Evolutionary conservation across 2,797 vertebrate species (phyloP).

Genomic region (Borostomias antarcticus): DNA sequence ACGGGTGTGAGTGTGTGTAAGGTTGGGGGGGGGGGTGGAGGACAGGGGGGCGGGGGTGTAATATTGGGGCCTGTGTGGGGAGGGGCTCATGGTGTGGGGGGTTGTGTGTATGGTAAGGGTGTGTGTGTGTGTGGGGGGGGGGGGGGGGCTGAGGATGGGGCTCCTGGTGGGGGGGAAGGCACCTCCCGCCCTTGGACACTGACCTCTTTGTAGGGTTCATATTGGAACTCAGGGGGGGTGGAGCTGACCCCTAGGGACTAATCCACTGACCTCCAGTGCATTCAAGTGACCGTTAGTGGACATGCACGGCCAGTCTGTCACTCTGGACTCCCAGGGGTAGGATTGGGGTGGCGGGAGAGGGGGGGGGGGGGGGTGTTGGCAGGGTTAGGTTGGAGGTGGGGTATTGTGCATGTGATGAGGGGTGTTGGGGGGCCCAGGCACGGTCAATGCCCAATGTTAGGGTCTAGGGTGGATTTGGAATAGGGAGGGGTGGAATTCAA

Average conservation of each 20-base stretch:
- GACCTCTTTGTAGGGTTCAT: conserved; percentile 75
- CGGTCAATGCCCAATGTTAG: conserved; percentile 33
- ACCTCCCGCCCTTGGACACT: conserved; percentile 65
- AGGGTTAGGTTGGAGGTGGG: too few relatives aligned
- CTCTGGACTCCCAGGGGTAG: conserved; percentile 40
- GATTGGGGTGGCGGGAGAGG: too few relatives aligned
- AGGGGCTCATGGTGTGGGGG: not conserved
- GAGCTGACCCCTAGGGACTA: conserved; percentile 72
- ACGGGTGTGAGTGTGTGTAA: conserved; percentile 31
- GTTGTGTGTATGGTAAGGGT: too few relatives aligned
- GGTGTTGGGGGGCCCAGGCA: conserved; percentile 29
- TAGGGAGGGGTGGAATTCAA: conserved; percentile 17
- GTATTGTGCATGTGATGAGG: conserved; percentile 32
- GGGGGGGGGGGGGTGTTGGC: conserved; percentile 11
- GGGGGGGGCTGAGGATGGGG: not conserved
- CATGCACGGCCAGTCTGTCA: conserved; percentile 72
- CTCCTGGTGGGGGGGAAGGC: conserved; percentile 47
- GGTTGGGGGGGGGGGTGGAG: conserved; percentile 34
- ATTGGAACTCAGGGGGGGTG: conserved; percentile 68
- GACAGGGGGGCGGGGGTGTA: conserved; percentile 10
- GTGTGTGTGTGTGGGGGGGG: conserved; percentile 6
- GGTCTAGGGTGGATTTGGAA: conserved; percentile 29
- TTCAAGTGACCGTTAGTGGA: conserved; percentile 80
- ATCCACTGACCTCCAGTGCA: conserved; percentile 77
- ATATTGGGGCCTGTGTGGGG: conserved; percentile 27